Percentiles rank a stretch among this genome's conserved stretches.
Evolutionary conservation across 2,888 invertebrate genomes (phyloP).

Genomic region (Cryptocephalus moraei): DNA sequence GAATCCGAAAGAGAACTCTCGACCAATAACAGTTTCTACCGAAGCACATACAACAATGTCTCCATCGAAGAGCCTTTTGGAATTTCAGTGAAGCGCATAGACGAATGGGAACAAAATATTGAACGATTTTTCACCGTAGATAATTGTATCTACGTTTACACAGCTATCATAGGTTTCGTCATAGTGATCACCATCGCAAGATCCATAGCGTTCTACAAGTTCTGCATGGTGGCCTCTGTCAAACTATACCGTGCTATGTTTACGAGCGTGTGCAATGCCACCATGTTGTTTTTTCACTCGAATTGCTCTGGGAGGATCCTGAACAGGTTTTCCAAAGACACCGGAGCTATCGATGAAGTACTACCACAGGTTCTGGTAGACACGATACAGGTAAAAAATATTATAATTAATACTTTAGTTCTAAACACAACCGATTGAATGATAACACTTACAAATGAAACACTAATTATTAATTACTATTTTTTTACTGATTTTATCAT

Average conservation of each 20-base stretch:
- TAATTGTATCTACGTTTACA: conserved; percentile 23
- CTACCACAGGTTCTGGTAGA: conserved; percentile 43
- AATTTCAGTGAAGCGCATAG: conserved; percentile 2
- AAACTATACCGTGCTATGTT: conserved; percentile 45
- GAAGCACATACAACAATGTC: conserved; percentile 13
- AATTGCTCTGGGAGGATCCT: conserved; percentile 54
- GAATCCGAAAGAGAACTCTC: conserved; percentile 10
- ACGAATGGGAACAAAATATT: not conserved
- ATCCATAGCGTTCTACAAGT: conserved; percentile 40
- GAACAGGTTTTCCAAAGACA: conserved; percentile 63
- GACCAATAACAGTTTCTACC: conserved; percentile 11
- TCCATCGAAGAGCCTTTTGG: conserved; percentile 15
- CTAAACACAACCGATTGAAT: too few species aligned
- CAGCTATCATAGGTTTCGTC: conserved; percentile 17
- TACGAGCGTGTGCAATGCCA: conserved; percentile 47
- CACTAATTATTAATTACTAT: too few species aligned
- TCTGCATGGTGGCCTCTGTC: conserved; percentile 44
- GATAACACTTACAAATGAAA: too few species aligned
- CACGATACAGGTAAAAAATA: conserved; percentile 32
- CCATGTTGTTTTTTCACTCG: conserved; percentile 58
- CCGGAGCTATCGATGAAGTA: conserved; percentile 47
- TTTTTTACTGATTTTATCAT: not conserved
- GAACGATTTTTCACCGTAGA: conserved; percentile 18
- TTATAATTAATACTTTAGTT: not conserved
- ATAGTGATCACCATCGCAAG: conserved; percentile 38